Base-by-base conservation (phyloP, 1,140 invertebrate species). In the Planococcus citri region DNA sequence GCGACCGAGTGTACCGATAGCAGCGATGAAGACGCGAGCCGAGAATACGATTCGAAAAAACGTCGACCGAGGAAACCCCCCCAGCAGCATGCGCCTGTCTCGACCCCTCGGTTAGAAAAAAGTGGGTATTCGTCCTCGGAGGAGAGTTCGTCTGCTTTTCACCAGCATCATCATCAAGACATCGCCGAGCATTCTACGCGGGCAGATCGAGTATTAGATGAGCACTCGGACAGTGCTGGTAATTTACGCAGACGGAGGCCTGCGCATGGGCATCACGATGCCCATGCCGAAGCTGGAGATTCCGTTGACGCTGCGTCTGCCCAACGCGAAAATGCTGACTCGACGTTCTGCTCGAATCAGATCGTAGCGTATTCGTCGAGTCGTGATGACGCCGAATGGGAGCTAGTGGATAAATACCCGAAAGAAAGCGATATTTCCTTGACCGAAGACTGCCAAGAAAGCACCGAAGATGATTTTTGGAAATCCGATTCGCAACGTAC, bases 401-500 rank as follows among this genome's bases (percentile, higher is more conserved):
- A 41, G 68, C 21, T 69, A 22, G 68, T 25, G 20, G 38, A 41
- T 12, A 24, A 51, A 25, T n/a, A 27, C 67, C 20, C 33, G 27
- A 68, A 67, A 60, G 64, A 68, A 27, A 51, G 27, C 67, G 14
- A 58, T 21, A 17, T 33, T 22, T 71, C 70, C 1, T 37, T 24
- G n/a, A 33, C 24, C 1, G 20, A 10, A 8, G 24, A 38, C 17
- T 58, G 71, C 24, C 72, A 73, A 12, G 72, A 70, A 29, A 73
- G 73, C 68, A n/a, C n/a, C n/a, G n/a, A n/a, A n/a, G 74, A 74
- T 68, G 74, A 73, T 17, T 74, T 74, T 58, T 74, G 74, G 74
- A 74, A 73, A 61, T 60, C 73, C 14, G 68, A 51, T 8, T 58
- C 22, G 6, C 0, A 38, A 24, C 9, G 0, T 20, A 25, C 33